Percentiles rank a stretch among this genome's conserved stretches.
phyloP scores from a whole-genome alignment of 2,888 invertebrate species.

The Bombylius major region DNA sequence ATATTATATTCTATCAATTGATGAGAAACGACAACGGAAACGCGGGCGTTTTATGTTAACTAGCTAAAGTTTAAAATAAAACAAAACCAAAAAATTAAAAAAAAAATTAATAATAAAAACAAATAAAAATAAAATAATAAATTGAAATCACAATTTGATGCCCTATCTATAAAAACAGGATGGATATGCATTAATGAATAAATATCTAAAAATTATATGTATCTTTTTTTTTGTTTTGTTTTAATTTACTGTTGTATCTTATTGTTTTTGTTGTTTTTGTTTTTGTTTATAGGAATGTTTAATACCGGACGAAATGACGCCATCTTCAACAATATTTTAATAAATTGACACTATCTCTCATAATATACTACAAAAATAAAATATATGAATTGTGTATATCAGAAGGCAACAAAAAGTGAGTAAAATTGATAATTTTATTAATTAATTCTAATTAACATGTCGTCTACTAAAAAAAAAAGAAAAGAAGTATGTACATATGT shows the following conservation, averaged over 20 bases:
- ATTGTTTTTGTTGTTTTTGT: too few species aligned
- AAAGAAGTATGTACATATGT: not conserved
- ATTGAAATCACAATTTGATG: constrained; percentile 9
- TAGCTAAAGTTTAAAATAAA: not conserved
- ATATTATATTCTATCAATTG: constrained; percentile 7
- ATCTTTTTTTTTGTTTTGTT: too few species aligned
- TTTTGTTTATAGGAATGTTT: too few species aligned
- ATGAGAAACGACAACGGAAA: constrained; percentile 10
- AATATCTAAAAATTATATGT: not conserved
- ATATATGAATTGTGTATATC: not conserved
- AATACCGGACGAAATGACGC: constrained; percentile 7
- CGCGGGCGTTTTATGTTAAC: constrained; percentile 8
- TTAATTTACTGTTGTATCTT: too few species aligned
- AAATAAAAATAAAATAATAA: constrained; percentile 1
- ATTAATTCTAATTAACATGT: constrained; percentile 15
- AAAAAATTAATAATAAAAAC: not conserved
- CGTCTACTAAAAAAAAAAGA: not conserved
- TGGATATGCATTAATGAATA: not conserved
- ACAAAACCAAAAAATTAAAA: too few species aligned
- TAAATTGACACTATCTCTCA: not conserved
- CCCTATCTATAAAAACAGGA: not conserved
- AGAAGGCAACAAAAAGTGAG: not conserved
- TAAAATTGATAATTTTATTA: constrained; percentile 14
- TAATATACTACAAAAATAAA: too few species aligned
- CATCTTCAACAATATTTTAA: constrained; percentile 4